These are phyloP conservation scores for Piprites chloris DNA, from an alignment of 2,113 vertebrate species.

Conservation along the genomic window DNA sequence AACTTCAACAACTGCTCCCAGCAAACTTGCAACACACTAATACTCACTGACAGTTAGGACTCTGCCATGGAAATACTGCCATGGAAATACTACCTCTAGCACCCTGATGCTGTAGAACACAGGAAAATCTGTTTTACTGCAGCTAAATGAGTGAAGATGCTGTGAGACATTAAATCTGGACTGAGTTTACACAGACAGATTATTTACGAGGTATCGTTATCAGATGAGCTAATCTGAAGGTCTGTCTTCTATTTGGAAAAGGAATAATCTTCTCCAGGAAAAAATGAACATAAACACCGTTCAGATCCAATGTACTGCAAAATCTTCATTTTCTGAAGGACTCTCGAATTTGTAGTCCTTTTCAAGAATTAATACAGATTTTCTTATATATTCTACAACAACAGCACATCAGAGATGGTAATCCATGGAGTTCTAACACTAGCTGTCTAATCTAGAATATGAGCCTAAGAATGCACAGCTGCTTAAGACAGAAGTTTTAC, in stretches of 20 bases:
- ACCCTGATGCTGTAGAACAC: not conserved
- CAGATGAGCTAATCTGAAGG: not conserved
- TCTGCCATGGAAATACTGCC: not conserved
- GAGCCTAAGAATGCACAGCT: not conserved
- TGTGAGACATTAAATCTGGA: not conserved
- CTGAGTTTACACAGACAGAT: not conserved
- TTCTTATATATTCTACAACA: not conserved
- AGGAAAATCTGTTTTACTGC: not conserved
- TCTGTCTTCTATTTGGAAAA: not conserved
- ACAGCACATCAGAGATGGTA: not conserved
- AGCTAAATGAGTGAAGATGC: not conserved
- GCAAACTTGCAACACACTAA: not conserved
- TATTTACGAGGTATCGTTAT: not conserved
- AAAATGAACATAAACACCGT: not conserved
- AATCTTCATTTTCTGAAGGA: not conserved
- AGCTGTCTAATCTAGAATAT: not conserved
- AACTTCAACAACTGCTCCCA: not conserved
- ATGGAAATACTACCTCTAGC: not conserved
- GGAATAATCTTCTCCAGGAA: not conserved
- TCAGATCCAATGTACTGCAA: not conserved
- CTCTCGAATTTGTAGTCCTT: not conserved
- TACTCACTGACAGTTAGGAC: not conserved
- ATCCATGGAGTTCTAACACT: not conserved
- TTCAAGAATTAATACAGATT: not conserved
- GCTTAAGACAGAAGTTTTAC: not conserved